These are phyloP conservation scores for Apamea epomidion DNA, from an alignment of 2,888 invertebrate species.

Conservation along the genomic window DNA sequence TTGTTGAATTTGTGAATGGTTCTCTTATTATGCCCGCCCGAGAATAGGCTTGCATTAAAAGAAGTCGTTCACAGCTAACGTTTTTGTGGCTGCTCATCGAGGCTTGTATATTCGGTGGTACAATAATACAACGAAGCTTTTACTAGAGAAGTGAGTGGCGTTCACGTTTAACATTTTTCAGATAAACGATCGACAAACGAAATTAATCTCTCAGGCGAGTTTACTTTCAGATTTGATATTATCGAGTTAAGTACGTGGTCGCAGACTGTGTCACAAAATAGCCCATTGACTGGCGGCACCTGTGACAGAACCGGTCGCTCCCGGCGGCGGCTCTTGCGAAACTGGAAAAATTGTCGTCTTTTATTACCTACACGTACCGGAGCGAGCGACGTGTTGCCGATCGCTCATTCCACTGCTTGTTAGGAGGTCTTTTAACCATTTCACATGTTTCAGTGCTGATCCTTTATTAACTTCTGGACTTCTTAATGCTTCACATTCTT, in stretches of 20 bases:
- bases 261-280: conserved; percentile 75
- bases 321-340: conserved; percentile 80
- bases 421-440: conserved; percentile 67
- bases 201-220: conserved; percentile 54
- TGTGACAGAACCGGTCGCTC: conserved; percentile 84
- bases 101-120: conserved; percentile 60
- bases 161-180: conserved; percentile 32
- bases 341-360: conserved; percentile 82
- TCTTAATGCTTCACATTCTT: conserved; percentile 35
- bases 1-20: conserved; percentile 89
- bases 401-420: conserved; percentile 72
- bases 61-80: conserved; percentile 72
- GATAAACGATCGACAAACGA: conserved; percentile 52
- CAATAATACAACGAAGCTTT: conserved; percentile 50
- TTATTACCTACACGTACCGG: conserved; percentile 77
- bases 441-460: conserved; percentile 52
- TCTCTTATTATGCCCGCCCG: conserved; percentile 71
- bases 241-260: conserved; percentile 75
- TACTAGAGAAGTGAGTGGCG: conserved; percentile 38
- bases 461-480: conserved; percentile 37
- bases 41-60: conserved; percentile 74
- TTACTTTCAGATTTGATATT: conserved; percentile 70
- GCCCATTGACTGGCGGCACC: conserved; percentile 84
- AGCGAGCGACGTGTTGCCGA: conserved; percentile 71
- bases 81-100: conserved; percentile 67